Percentiles rank a stretch among this genome's conserved stretches.
Conservation (phyloP, 1,140 invertebrate genomes). For the Drosophila insularis region DNA sequence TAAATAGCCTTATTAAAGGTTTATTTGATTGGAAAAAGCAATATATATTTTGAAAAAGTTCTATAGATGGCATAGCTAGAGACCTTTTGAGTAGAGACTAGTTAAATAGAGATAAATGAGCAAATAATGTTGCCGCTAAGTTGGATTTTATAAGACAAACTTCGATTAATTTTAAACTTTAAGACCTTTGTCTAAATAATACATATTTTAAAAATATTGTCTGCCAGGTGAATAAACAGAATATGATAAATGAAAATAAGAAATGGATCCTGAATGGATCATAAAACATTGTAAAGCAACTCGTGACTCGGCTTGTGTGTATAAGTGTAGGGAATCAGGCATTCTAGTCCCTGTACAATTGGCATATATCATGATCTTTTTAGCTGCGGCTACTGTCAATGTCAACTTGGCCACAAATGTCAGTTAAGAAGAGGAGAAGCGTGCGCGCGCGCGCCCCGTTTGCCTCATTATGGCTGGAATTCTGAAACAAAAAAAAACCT, state of each 20-base stretch:
- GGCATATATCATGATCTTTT: conserved; percentile 59
- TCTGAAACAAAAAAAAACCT: conserved; percentile 27
- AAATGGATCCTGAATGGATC: conserved; percentile 42
- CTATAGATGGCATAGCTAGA: too few species aligned
- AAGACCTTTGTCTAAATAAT: neutral
- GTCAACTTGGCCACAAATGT: conserved; percentile 55
- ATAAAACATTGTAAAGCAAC: conserved; percentile 52
- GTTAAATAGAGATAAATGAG: too few species aligned
- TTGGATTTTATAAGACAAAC: too few species aligned
- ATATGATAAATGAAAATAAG: neutral
- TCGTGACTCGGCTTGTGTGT: conserved; percentile 13
- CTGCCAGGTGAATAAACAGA: neutral
- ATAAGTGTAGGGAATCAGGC: conserved; percentile 36
- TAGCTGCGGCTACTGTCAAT: conserved; percentile 55
- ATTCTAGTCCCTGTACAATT: conserved; percentile 52
- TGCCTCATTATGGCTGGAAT: conserved; percentile 57
- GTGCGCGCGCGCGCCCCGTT: conserved; percentile 15
- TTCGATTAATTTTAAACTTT: too few species aligned
- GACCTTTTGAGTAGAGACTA: too few species aligned
- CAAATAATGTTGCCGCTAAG: too few species aligned
- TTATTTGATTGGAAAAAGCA: too few species aligned
- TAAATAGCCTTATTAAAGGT: too few species aligned
- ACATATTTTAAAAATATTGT: neutral
- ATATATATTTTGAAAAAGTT: too few species aligned
- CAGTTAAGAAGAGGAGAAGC: conserved; percentile 34